phyloP scores from a whole-genome alignment of 2,797 vertebrate genomes.

The Gallirallus australis region DNA sequence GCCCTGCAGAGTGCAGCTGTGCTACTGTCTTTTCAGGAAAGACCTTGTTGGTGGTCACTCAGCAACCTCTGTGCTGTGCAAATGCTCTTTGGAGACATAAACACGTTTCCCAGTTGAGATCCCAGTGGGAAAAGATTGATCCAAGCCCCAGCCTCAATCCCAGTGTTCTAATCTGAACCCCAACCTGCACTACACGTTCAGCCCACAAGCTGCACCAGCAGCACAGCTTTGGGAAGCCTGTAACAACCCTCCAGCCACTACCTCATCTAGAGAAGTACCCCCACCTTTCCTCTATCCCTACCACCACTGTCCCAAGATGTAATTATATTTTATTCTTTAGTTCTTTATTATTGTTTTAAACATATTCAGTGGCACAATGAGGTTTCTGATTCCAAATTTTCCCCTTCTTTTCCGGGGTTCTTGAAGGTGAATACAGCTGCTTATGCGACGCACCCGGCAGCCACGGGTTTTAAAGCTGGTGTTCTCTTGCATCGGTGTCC shows the following conservation, averaged over 20 bases:
- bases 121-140: not conserved
- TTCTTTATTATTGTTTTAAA: not conserved
- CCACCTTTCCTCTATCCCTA: rapidly evolving
- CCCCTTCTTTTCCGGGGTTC: not conserved
- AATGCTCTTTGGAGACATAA: not conserved
- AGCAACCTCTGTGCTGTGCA: not conserved
- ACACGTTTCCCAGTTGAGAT: not conserved
- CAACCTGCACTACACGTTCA: not conserved
- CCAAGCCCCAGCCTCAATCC: not conserved
- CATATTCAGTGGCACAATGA: not conserved
- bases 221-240: not conserved
- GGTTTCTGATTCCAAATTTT: not conserved
- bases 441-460: not conserved
- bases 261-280: not conserved
- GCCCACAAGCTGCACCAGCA: not conserved
- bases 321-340: not conserved
- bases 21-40: not conserved
- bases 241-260: not conserved
- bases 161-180: not conserved
- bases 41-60: not conserved
- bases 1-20: not conserved
- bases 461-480: not conserved
- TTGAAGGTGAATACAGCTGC: not conserved
- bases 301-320: not conserved
- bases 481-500: not conserved